Percentiles rank a stretch among this genome's conserved stretches.
Conservation (phyloP, 2,113 vertebrate genomes). For the Myrmecophaga tridactyla region DNA sequence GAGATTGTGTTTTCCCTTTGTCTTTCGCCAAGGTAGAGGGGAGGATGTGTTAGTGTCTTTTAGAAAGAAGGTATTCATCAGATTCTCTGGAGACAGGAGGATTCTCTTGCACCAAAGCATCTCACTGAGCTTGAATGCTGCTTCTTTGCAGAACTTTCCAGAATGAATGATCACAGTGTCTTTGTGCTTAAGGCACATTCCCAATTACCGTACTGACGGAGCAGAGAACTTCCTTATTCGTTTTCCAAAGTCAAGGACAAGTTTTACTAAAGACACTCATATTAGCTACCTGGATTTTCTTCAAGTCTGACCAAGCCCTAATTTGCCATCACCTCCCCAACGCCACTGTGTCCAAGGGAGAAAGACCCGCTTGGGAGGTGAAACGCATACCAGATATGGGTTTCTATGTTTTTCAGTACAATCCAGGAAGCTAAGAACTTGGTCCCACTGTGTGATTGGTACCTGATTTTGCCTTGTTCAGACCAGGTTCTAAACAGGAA, state of each 20-base stretch:
- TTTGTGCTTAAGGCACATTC: slow-evolving; percentile 45
- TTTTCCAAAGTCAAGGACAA: background rate
- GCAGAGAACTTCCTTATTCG: background rate
- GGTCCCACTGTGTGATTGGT: background rate
- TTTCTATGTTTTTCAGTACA: background rate
- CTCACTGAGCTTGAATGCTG: background rate
- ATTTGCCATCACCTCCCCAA: fast-evolving
- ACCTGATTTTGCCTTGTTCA: background rate
- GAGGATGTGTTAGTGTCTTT: background rate
- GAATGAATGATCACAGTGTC: slow-evolving; percentile 42
- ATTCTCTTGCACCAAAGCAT: slow-evolving; percentile 30
- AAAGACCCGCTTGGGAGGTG: background rate
- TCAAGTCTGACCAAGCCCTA: background rate
- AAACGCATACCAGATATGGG: background rate
- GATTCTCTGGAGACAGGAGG: background rate
- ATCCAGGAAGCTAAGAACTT: background rate
- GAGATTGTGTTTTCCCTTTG: background rate
- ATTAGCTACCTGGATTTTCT: background rate
- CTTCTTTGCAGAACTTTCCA: background rate
- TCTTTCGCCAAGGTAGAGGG: background rate
- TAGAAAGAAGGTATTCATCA: background rate
- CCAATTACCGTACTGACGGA: slow-evolving; percentile 5
- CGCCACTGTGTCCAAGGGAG: fast-evolving
- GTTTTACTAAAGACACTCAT: background rate
- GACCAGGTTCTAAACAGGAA: background rate